Base-by-base conservation (phyloP, 2,797 vertebrate genomes). In the Sandelia bainsii region DNA sequence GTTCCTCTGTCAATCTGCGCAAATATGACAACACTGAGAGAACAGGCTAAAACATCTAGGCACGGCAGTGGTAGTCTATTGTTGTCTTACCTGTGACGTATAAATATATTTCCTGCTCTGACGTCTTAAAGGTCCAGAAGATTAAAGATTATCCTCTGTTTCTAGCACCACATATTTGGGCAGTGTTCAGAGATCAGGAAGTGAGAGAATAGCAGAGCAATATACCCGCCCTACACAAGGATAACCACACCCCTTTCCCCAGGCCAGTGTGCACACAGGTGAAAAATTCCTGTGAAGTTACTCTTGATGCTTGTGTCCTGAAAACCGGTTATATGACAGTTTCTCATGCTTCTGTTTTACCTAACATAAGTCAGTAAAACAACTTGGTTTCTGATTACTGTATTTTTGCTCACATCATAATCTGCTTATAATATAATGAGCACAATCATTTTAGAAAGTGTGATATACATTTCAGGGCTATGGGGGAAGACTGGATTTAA, bases 121-220 rank as follows among this genome's bases (percentile, higher is more conserved):
- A 5, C 52, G 58, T 83, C 60, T 84, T 69, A 87, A 37, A 77
- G 32, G 3, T 76, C 67, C 78, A 71, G 45, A 37, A 40, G 22
- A 9, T 53, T 37, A 10, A 40, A 40, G 22, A 9, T 53, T 37
- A 12, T 53, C 52, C 46, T 62, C 8, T 53, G 73, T 66, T 63
- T 81, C 64, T 72, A 25, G 13, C 60, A 65, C 53, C 69, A 77
- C 81, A 87, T 88, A 81, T 85, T 81, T 79, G 62, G 53, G 13
- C 49, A 57, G 46, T 56, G 23, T 60, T 80, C 40, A 63, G 34
- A 82, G 44, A 86, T 78, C 86, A 91, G 90, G 91, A 93, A 92
- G 86, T 84, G 74, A 79, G 67, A 75, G 63, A 75, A 67, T 10
- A 59, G 40, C 49, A 57, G 9, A 71, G 79, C 50, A 58, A 50